Base-by-base conservation (phyloP, 2,888 invertebrate genomes). In the Calameuta pallipes region DNA sequence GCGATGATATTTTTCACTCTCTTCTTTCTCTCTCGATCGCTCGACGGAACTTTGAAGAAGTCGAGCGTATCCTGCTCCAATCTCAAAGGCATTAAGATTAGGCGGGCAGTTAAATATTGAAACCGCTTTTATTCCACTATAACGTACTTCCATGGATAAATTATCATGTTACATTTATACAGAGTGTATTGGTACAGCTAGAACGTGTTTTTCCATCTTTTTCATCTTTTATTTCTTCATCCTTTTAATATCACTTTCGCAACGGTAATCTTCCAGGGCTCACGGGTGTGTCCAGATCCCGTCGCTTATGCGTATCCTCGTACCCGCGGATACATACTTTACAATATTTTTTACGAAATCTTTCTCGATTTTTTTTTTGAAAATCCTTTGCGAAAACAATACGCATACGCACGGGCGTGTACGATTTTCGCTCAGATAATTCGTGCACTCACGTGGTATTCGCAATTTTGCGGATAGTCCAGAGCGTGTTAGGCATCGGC, bases 111-210 rank as follows among this genome's bases (percentile, higher is more conserved):
- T 87, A 88, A 90, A 89, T 91, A 90, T 89, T 90, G 89, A 90
- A 90, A 91, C 90, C 88, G 88, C 82, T 87, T 91, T 91, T 91
- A 90, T 90, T 91, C 88, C 85, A 84, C 89, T 89, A 88, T 89
- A 86, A 87, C 89, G 85, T 88, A 87, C 86, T 87, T 89, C 85
- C 86, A 89, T 88, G 88, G 90, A 90, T 90, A 89, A 90, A 90
- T 90, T 90, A 89, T 90, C 88, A 89, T 90, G 85, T 89, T 91
- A 90, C 90, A 90, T 90, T 91, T 90, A 90, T 91, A 91, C 90
- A 90, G 86, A 85, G 85, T 87, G 84, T 74, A 78, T 36, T 33
- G 35, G 34, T 74, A 71, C 71, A 71, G 31, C 71, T 71, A 71
- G 71, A 56, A 56, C 41, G 41, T 56, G 41, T 56, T 56, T 56